Conservation (phyloP, 1,140 invertebrate genomes). For the Penaeus indicus region DNA sequence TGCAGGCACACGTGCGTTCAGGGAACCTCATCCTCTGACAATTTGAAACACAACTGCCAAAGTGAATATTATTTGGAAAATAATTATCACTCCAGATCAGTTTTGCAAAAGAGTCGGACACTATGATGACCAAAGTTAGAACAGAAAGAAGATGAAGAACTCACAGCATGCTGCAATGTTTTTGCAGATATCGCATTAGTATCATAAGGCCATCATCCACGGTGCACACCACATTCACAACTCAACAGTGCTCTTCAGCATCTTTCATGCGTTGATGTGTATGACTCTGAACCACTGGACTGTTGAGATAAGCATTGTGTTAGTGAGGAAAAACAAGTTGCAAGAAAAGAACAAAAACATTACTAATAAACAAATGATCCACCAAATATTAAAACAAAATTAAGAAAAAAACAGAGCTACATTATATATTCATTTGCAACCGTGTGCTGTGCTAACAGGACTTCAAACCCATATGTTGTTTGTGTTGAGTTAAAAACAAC, state of each 20-base stretch:
- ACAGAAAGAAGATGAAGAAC: not conserved
- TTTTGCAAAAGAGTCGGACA: not conserved
- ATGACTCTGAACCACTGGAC: too few relatives aligned
- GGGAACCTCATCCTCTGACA: not conserved
- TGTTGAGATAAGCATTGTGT: too few relatives aligned
- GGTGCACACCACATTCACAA: conserved; percentile 56
- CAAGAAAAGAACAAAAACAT: too few relatives aligned
- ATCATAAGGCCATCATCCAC: conserved; percentile 65
- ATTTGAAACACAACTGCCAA: conserved; percentile 20
- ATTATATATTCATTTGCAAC: too few relatives aligned
- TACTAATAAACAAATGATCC: too few relatives aligned
- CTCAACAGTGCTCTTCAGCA: conserved; percentile 47
- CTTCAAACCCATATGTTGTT: too few relatives aligned
- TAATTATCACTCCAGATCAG: not conserved
- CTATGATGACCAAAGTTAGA: not conserved
- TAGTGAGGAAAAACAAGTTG: too few relatives aligned
- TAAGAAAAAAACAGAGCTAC: too few relatives aligned
- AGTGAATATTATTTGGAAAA: not conserved
- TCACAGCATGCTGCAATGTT: conserved; percentile 64
- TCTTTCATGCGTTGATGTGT: not conserved
- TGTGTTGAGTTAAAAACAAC: too few relatives aligned
- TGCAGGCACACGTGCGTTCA: conserved; percentile 17
- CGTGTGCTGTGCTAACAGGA: too few relatives aligned
- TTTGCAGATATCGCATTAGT: conserved; percentile 58
- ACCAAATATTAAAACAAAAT: too few relatives aligned